These are phyloP conservation scores for Entomobrya proxima DNA, from an alignment of 2,888 invertebrate genomes.

Conservation along the genomic window DNA sequence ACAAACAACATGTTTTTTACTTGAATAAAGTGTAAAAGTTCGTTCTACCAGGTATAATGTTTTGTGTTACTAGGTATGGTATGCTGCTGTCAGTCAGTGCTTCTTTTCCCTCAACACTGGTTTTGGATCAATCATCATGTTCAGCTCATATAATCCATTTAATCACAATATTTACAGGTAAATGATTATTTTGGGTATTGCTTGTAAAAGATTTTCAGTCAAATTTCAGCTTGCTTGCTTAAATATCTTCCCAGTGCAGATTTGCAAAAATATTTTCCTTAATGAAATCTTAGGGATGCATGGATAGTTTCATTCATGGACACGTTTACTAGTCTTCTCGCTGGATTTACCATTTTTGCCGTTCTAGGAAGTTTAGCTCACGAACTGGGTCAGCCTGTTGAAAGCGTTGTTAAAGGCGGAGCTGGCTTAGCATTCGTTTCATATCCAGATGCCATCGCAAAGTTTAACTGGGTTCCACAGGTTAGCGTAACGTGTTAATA, in stretches of 20 bases:
- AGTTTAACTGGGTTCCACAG: constrained; percentile 86
- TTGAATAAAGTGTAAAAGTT: constrained; percentile 5
- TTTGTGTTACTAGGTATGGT: constrained; percentile 82
- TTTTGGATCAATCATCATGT: constrained; percentile 77
- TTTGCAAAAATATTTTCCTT: neutral
- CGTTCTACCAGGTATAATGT: neutral
- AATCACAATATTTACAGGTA: constrained; percentile 84
- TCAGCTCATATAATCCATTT: constrained; percentile 83
- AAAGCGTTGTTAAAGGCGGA: constrained; percentile 85
- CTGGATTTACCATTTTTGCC: constrained; percentile 86
- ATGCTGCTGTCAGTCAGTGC: constrained; percentile 86
- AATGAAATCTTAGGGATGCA: constrained; percentile 81
- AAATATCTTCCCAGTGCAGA: neutral
- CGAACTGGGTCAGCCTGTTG: constrained; percentile 80
- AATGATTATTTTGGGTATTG: neutral
- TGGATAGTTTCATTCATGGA: constrained; percentile 89
- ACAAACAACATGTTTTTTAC: neutral
- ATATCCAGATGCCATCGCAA: constrained; percentile 89
- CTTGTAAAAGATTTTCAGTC: neutral
- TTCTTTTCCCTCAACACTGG: constrained; percentile 84
- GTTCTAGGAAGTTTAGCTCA: constrained; percentile 87
- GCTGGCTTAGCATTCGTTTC: constrained; percentile 89
- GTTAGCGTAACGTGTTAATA: constrained; percentile 76
- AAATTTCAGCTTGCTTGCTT: neutral
- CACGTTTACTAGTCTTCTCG: constrained; percentile 88